phyloP scores from a whole-genome alignment of 2,113 vertebrate genomes.

The Hemiscyllium ocellatum region DNA sequence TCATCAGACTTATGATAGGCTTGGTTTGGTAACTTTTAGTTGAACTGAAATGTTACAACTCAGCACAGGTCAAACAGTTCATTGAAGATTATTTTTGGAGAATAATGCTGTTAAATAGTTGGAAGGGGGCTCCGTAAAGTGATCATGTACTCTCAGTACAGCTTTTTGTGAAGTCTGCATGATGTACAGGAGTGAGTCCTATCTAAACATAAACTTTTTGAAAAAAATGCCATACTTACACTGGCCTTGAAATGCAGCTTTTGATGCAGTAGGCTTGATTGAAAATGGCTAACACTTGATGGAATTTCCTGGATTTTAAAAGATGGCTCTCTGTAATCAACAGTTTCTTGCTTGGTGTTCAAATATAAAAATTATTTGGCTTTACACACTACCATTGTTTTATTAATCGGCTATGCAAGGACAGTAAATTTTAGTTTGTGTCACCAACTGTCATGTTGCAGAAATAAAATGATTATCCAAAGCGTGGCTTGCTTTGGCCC shows the following conservation, averaged over 20 bases:
- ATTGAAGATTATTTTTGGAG: neutral
- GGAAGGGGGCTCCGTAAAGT: neutral
- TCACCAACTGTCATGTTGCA: neutral
- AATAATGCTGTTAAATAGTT: neutral
- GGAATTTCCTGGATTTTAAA: neutral
- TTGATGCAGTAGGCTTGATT: neutral
- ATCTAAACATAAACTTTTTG: neutral
- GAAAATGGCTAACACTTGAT: constrained; percentile 3
- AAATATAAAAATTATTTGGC: constrained; percentile 6
- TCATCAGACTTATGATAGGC: neutral
- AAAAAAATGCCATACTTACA: neutral
- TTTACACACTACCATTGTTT: neutral
- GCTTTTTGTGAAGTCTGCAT: neutral
- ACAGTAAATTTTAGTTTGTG: neutral
- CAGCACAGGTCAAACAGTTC: neutral
- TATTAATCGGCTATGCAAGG: neutral
- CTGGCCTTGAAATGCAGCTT: neutral
- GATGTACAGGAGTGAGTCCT: neutral
- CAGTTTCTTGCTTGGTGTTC: neutral
- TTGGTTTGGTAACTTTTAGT: constrained; percentile 10
- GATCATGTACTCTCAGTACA: neutral
- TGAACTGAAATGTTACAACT: constrained; percentile 9
- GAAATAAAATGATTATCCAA: constrained; percentile 25
- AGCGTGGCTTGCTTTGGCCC: neutral
- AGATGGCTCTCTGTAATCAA: neutral